A percentile compares a stretch with the other conserved stretches of the same genome.
Evolutionary conservation across 1,140 invertebrate genomes (phyloP).

Genomic region (Aphaenogaster floridana): DNA sequence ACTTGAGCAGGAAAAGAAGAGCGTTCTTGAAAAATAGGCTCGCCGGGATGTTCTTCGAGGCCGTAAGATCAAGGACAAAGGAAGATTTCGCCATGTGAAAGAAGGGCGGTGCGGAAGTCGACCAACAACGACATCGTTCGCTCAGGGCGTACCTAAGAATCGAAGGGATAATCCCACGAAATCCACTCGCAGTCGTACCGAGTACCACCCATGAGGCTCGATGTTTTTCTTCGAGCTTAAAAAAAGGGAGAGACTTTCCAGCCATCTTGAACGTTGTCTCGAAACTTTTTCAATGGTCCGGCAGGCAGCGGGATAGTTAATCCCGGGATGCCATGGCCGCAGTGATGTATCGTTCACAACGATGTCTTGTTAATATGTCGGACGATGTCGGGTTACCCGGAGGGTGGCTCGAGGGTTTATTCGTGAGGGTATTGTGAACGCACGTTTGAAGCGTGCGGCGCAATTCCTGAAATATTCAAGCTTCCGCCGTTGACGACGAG

Average conservation of each 20-base stretch:
- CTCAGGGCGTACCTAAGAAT: conserved; percentile 26
- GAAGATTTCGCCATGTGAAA: conserved; percentile 56
- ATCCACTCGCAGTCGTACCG: conserved; percentile 61
- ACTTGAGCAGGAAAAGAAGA: conserved; percentile 9
- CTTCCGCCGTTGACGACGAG: conserved; percentile 76
- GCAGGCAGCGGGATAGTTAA: conserved; percentile 71
- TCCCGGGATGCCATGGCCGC: conserved; percentile 64
- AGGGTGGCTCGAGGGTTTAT: conserved; percentile 79
- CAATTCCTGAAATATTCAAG: conserved; percentile 86
- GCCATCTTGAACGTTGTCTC: conserved; percentile 37
- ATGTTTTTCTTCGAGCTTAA: conserved; percentile 42
- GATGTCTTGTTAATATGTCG: conserved; percentile 86
- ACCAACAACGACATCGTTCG: conserved; percentile 49
- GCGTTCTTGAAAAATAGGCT: conserved; percentile 68
- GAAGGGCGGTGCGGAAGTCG: conserved; percentile 35
- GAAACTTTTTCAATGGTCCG: conserved; percentile 79
- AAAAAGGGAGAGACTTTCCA: conserved; percentile 26
- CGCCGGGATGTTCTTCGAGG: conserved; percentile 53
- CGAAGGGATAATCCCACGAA: conserved; percentile 74
- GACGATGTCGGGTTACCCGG: conserved; percentile 65
- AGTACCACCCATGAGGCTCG: conserved; percentile 10
- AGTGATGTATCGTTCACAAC: conserved; percentile 79
- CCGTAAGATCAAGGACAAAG: conserved; percentile 62
- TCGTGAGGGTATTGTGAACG: conserved; percentile 79
- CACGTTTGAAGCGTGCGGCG: conserved; percentile 75